These are phyloP conservation scores for Aspidapion aeneum DNA, from an alignment of 2,888 invertebrate genomes.

Conservation along the genomic window DNA sequence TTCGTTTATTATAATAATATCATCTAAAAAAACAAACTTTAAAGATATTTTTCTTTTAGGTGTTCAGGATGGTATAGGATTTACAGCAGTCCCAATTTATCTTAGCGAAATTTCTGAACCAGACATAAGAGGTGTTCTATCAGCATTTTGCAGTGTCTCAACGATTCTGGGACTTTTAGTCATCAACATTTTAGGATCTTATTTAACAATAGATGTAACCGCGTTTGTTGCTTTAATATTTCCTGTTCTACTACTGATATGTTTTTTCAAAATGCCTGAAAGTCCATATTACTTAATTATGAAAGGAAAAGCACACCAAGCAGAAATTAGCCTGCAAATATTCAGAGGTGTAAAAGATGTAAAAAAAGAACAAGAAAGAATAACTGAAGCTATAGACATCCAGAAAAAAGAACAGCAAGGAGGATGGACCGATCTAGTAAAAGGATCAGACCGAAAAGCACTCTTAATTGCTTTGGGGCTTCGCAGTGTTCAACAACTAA, in stretches of 20 bases:
- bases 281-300: constrained; percentile 54
- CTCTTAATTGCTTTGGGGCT: constrained; percentile 58
- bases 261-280: constrained; percentile 56
- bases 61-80: constrained; percentile 45
- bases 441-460: constrained; percentile 58
- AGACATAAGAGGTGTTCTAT: constrained; percentile 55
- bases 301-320: constrained; percentile 46
- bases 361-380: constrained; percentile 43
- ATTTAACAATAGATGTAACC: constrained; percentile 49
- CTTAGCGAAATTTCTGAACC: constrained; percentile 58
- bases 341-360: constrained; percentile 51
- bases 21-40: too few relatives aligned
- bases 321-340: constrained; percentile 48
- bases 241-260: constrained; percentile 49
- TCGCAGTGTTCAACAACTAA: constrained; percentile 52
- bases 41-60: too few relatives aligned
- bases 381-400: constrained; percentile 38
- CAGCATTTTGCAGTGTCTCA: constrained; percentile 55
- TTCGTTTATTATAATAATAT: too few relatives aligned
- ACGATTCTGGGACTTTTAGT: constrained; percentile 54
- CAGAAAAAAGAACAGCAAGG: constrained; percentile 53
- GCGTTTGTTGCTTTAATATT: constrained; percentile 50
- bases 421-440: constrained; percentile 54
- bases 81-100: constrained; percentile 54
- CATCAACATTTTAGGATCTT: constrained; percentile 49